Evolutionary conservation across 2,113 vertebrate genomes (phyloP), one percentile per base, ranked within the genome.

Genomic region (Xiphophorus maculatus): DNA sequence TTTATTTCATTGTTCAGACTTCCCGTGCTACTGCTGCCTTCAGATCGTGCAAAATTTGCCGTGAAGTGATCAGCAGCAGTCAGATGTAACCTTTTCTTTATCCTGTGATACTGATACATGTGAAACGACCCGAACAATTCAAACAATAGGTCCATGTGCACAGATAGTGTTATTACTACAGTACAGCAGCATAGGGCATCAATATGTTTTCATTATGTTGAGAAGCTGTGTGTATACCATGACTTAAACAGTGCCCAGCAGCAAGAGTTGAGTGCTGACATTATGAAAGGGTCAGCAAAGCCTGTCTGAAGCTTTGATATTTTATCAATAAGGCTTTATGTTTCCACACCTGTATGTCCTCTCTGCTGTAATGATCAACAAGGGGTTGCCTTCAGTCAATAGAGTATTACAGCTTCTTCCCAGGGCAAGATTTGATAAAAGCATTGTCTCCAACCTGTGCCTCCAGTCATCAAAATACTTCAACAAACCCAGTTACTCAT

Each of bases 191-290:
- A 27, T 88, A 69, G 77, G 75, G 79, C 84, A 92, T 93, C 92
- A 84, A 93, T 95, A 91, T n/a, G 66, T 91, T 93, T 93, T 91
- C 90, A 94, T 94, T 93, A 93, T 84, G 84, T 65, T 88, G 84
- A 90, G 87, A 84, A 81, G 84, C 81, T 87, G 85, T 81, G 90
- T 93, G 91, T 88, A 92, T 93, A 92, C 85, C 85, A 87, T 86
- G 84, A 88, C 86, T 91, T 86, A 79, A 88, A 77, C 74, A 66
- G 73, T 80, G 84, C 86, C 90, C 81, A 76, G 71, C 70, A 88
- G 92, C 89, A 64, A 83, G 80, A 72, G 84, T 48, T 51, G 63
- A 73, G 66, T 28, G 40, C 58, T 81, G 84, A 90, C 89, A 83
- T 78, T 76, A 83, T 84, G 83, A 87, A 76, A 77, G 83, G 89